A percentile compares a stretch with the other conserved stretches of the same genome.
phyloP scores from a whole-genome alignment of 2,113 vertebrate species.

The Syrmaticus mikado region DNA sequence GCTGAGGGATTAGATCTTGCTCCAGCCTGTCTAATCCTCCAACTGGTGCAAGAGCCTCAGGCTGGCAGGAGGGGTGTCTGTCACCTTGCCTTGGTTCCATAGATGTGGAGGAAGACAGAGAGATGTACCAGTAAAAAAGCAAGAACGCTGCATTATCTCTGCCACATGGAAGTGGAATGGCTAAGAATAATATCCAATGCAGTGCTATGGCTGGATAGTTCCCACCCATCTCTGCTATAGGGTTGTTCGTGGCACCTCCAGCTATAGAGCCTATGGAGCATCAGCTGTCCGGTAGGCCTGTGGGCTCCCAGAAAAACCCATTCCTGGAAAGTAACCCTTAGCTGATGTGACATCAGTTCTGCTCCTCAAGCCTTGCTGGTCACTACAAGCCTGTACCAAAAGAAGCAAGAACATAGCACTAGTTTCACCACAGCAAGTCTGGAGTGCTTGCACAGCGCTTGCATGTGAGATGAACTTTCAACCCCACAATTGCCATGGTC shows the following conservation, averaged over 20 bases:
- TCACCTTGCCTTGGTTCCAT: not conserved
- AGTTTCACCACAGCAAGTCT: not conserved
- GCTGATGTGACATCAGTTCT: rapidly evolving
- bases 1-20: conserved; percentile 22
- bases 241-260: not conserved
- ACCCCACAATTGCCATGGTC: not conserved
- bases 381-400: not conserved
- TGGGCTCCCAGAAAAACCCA: not conserved
- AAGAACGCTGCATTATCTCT: not conserved
- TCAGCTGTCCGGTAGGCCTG: not conserved
- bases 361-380: not conserved
- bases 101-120: not conserved
- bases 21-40: conserved; percentile 39
- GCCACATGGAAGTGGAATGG: not conserved
- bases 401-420: not conserved
- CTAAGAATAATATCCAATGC: not conserved
- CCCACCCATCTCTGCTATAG: not conserved
- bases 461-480: not conserved
- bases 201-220: not conserved
- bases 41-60: not conserved
- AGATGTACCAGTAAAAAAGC: not conserved
- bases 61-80: not conserved
- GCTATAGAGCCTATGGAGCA: not conserved
- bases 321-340: not conserved
- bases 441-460: not conserved